phyloP scores from a whole-genome alignment of 2,797 vertebrate genomes.

The Allobates femoralis region DNA sequence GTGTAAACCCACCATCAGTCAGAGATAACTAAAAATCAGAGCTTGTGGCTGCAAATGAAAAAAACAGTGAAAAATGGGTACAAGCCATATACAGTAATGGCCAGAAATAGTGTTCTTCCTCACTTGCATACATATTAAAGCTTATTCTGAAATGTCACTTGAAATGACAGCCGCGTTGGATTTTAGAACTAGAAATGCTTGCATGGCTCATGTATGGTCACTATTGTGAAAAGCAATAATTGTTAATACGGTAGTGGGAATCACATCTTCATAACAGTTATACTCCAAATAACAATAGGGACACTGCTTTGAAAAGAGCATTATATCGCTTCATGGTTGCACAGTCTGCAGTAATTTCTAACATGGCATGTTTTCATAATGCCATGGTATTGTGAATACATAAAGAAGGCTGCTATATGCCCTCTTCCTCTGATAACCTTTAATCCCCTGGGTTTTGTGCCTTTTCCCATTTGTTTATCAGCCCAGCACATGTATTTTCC shows the following conservation, averaged over 20 bases:
- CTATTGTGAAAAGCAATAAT: neutral
- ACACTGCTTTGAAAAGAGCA: neutral
- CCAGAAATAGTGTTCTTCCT: no score
- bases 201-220: no score
- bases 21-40: no score
- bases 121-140: no score
- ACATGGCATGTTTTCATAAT: neutral
- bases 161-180: no score
- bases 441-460: constrained; percentile 25
- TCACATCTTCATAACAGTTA: neutral
- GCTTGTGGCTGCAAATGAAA: no score
- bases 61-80: no score
- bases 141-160: no score
- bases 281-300: neutral
- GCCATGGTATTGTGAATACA: neutral
- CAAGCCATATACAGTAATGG: no score
- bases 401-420: constrained; percentile 8
- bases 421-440: constrained; percentile 29
- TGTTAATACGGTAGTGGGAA: neutral
- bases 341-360: neutral
- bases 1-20: no score
- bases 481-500: constrained; percentile 42
- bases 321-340: neutral
- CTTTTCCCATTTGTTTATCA: constrained; percentile 46
- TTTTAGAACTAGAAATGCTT: no score